Base-by-base conservation (phyloP, 2,888 invertebrate genomes). In the Lasioglossum vierecki region DNA sequence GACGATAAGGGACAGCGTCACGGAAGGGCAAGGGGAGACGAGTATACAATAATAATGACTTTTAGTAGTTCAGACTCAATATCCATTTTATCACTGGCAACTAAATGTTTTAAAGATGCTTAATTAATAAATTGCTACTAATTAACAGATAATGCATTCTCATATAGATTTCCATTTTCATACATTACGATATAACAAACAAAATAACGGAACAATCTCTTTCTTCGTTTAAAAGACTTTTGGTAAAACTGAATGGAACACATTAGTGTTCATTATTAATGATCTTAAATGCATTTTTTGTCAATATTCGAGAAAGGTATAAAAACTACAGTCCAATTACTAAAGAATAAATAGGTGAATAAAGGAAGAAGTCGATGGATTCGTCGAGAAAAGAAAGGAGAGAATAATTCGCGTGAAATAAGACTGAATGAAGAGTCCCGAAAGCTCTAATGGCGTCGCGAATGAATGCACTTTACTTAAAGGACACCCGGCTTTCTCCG, bases 381-480 rank as follows among this genome's bases (percentile, higher is more conserved):
- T 66, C 35, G 22, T 35, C 5, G 63, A 18, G 35, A 22, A 39
- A 39, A 68, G 22, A 68, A 68, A 22, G 39, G 35, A 35, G 35
- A 9, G 39, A 35, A 63, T 63, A 68, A 68, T 35, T 68, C 66
- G 39, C 30, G 39, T 53, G 15, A 57, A 53, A 71, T 41, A 39
- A 26, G 22, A 13, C 18, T 6, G n/a, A 18, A 22, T 8, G 39
- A 26, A 41, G 11, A 35, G 66, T 35, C 35, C 39, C 66, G 35
- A 22, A 68, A 68, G 66, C 66, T 68, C 66, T 68, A 68, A 68
- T 68, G 66, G 66, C 22, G 22, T 68, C 44, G 22, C 75, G 80
- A 70, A 46, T 26, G 80, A 80, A 70, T 44, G 75, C 63, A 44
- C 70, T 80, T 70, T 80, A 57, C 63, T 73, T 66, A 30, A 68